Evolutionary conservation across 2,888 invertebrate species (phyloP).

Genomic region (Crepidodera aurea): DNA sequence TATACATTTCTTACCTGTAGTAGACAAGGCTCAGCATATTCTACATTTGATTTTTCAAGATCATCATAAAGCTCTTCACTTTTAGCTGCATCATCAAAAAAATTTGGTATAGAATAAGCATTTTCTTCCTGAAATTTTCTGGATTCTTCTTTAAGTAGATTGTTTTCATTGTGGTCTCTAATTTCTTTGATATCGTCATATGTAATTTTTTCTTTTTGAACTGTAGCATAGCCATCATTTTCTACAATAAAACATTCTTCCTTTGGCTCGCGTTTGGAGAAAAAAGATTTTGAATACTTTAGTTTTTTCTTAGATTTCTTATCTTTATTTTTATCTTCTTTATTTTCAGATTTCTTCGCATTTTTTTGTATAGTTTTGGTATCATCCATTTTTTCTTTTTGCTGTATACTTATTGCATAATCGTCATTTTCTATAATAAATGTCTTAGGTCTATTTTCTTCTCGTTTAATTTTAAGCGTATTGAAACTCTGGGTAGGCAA

Average conservation of each 20-base stretch:
- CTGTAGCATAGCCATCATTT: constrained; percentile 44
- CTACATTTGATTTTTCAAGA: constrained; percentile 9
- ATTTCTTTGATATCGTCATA: not conserved
- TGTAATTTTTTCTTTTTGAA: constrained; percentile 23
- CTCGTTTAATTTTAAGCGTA: constrained; percentile 1
- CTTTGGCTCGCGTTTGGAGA: not conserved
- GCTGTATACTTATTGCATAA: constrained; percentile 15
- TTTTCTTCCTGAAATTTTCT: constrained; percentile 29
- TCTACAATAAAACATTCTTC: constrained; percentile 36
- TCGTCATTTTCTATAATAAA: constrained; percentile 40
- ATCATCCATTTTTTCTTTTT: constrained; percentile 9
- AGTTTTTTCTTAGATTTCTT: not conserved
- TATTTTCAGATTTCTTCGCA: not conserved
- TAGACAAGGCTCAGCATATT: constrained; percentile 25
- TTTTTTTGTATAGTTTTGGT: not conserved
- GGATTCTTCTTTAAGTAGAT: constrained; percentile 25
- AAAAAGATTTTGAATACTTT: constrained; percentile 5
- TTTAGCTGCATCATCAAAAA: constrained; percentile 16
- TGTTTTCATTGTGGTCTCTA: constrained; percentile 43
- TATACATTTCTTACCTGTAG: not conserved
- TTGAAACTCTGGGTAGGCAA: not conserved
- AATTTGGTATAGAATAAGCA: constrained; percentile 29
- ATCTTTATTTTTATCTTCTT: not conserved
- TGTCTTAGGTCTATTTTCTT: constrained; percentile 26
- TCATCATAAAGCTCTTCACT: constrained; percentile 39